phyloP scores from a whole-genome alignment of 2,113 vertebrate genomes.

The Mustelus asterias region DNA sequence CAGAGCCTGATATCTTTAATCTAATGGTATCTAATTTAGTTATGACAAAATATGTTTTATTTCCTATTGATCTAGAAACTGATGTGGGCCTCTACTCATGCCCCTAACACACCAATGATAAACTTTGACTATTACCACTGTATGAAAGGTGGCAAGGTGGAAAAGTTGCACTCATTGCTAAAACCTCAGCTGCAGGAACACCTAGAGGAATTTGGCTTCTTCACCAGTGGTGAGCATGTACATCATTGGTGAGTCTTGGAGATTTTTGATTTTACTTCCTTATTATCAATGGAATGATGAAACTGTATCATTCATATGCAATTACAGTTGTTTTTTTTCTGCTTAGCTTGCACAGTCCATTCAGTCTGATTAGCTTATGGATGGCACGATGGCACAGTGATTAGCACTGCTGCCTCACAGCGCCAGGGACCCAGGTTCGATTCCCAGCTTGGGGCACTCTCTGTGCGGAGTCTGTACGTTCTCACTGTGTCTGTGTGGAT shows the following conservation, averaged over 20 bases:
- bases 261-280: neutral
- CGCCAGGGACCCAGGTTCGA: no score
- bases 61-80: slow-evolving; percentile 54
- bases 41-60: neutral
- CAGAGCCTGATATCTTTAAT: no score
- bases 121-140: slow-evolving; percentile 69
- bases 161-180: slow-evolving; percentile 62
- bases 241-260: slow-evolving; percentile 55
- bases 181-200: slow-evolving; percentile 61
- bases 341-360: neutral
- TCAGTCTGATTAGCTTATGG: neutral
- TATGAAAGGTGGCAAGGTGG: slow-evolving; percentile 64
- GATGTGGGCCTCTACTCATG: slow-evolving; percentile 69
- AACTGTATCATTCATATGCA: neutral
- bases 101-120: slow-evolving; percentile 66
- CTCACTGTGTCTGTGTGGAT: no score
- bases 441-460: no score
- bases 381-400: no score
- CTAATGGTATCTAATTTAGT: no score
- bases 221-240: slow-evolving; percentile 53
- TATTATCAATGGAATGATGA: neutral
- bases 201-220: slow-evolving; percentile 65
- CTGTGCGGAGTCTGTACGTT: no score
- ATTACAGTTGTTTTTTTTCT: neutral
- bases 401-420: no score